Conservation (phyloP, 35 echinoderm and acorn worm genomes). For the Apostichopus californicus region DNA sequence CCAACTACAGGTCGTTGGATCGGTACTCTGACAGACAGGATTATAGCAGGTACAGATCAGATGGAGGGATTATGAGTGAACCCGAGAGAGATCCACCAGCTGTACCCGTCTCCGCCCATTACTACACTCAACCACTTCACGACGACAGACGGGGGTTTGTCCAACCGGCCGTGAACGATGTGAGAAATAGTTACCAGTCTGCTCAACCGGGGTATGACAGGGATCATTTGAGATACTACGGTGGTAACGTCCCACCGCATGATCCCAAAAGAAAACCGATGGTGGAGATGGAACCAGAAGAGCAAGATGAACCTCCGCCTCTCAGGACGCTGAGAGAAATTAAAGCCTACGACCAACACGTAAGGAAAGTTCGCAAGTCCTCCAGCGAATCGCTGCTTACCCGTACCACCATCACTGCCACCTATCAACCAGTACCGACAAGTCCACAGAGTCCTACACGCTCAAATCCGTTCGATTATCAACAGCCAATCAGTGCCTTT, state of each 20-base stretch:
- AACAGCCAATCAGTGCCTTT: background rate
- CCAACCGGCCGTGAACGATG: background rate
- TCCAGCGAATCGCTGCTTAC: background rate
- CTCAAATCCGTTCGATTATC: background rate
- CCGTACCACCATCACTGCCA: constrained; percentile 22
- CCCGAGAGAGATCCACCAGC: constrained; percentile 47
- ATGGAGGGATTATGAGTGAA: constrained; percentile 45
- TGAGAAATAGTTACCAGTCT: background rate
- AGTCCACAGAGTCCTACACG: constrained; percentile 15
- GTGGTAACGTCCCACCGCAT: background rate
- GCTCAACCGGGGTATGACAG: background rate
- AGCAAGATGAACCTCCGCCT: background rate
- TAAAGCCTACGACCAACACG: constrained; percentile 46
- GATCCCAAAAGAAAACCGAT: constrained; percentile 18
- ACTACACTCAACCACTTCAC: constrained; percentile 1
- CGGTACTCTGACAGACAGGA: background rate
- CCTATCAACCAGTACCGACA: constrained; percentile 38
- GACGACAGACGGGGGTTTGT: background rate
- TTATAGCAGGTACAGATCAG: constrained; percentile 11
- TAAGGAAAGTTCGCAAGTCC: constrained; percentile 28
- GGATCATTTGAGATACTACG: background rate
- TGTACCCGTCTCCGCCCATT: background rate
- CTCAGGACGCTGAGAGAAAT: constrained; percentile 45
- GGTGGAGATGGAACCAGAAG: constrained; percentile 21
- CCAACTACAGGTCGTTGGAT: background rate